Conservation (phyloP, 2,888 invertebrate genomes). For the Metallyticus violacea region DNA sequence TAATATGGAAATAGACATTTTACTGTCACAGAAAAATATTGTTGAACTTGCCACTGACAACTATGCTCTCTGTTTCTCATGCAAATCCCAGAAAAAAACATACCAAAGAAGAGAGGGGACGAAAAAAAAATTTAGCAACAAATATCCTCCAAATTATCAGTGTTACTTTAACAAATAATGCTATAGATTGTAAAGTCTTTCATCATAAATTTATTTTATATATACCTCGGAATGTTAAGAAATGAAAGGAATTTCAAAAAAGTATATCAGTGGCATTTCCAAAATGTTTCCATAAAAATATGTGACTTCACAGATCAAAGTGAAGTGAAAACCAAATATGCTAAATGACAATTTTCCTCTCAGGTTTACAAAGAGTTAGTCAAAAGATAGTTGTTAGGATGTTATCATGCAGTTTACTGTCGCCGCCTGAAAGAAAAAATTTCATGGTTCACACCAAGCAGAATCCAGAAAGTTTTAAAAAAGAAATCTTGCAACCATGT, state of each 20-base stretch:
- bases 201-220: neutral
- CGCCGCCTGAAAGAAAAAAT: slow-evolving; percentile 34
- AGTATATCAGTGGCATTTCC: neutral
- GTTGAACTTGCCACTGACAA: neutral
- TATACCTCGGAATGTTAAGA: neutral
- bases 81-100: too few species aligned
- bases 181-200: too few species aligned
- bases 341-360: neutral
- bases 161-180: too few species aligned
- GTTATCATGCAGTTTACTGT: slow-evolving; percentile 33
- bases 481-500: neutral
- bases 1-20: neutral
- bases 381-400: slow-evolving; percentile 3
- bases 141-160: too few species aligned
- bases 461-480: neutral
- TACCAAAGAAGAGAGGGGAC: too few species aligned
- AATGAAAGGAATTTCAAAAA: neutral
- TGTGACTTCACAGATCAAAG: neutral
- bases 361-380: neutral
- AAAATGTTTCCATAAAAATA: neutral
- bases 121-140: too few species aligned
- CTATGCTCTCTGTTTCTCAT: neutral
- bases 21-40: neutral
- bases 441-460: slow-evolving; percentile 23
- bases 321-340: neutral